A percentile compares a stretch with the other conserved stretches of the same genome.
Conservation (phyloP, 2,888 invertebrate genomes). For the Lasioglossum calceatum region DNA sequence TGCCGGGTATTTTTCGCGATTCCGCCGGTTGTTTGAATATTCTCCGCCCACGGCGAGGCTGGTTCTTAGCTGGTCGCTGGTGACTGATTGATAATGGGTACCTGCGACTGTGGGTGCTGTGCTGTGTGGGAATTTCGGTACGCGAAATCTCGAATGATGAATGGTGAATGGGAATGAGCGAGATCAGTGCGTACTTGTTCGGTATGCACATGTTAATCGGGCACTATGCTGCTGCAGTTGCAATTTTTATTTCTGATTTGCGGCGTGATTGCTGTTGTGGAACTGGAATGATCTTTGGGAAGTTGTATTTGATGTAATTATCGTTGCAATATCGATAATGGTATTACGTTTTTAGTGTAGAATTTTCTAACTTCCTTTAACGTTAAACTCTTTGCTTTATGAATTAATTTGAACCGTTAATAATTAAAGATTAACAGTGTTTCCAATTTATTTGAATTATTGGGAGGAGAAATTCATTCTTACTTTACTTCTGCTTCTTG, state of each 20-base stretch:
- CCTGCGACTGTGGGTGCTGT: neutral
- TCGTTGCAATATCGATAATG: neutral
- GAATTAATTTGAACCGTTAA: no score
- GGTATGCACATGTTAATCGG: neutral
- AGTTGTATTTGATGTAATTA: neutral
- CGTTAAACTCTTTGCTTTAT: no score
- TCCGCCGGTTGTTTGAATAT: slow-evolving; percentile 19
- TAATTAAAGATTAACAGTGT: no score
- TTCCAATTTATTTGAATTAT: neutral
- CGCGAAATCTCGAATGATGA: neutral
- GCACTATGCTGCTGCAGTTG: neutral
- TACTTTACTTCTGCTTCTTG: no score
- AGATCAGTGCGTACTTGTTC: neutral
- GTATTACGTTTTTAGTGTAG: no score
- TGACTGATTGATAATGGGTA: neutral
- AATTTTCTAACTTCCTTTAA: no score
- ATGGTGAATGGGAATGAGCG: neutral
- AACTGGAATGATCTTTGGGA: neutral
- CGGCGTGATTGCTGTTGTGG: neutral
- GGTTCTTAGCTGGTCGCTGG: slow-evolving; percentile 22
- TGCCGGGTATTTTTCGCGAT: neutral
- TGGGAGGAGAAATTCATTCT: no score
- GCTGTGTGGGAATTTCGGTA: neutral
- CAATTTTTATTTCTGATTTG: neutral
- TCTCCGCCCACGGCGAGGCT: neutral